Evolutionary conservation across 2,888 invertebrate species (phyloP).

Genomic region (Girardia tigrina): DNA sequence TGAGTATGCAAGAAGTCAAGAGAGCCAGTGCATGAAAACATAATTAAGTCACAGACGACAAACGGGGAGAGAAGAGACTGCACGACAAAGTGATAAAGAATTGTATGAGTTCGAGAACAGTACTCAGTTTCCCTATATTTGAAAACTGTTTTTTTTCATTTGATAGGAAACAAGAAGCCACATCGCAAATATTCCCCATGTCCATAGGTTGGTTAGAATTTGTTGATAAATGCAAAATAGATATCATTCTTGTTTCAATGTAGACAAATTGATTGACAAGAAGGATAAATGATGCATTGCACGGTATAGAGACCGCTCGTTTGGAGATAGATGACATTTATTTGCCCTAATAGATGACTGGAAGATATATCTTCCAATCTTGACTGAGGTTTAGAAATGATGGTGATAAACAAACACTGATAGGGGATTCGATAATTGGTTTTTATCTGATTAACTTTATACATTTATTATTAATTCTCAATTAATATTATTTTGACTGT

Average conservation of each 20-base stretch:
- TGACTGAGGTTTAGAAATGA: too few species aligned
- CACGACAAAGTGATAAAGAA: conserved; percentile 1
- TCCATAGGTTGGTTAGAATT: neutral
- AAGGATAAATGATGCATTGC: conserved; percentile 18
- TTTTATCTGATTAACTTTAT: too few species aligned
- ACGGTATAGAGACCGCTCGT: neutral
- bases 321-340: neutral
- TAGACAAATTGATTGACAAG: conserved; percentile 18
- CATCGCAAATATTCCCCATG: neutral
- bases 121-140: conserved; percentile 19
- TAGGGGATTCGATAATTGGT: too few species aligned
- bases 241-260: conserved; percentile 7
- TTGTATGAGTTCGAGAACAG: conserved; percentile 3
- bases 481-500: too few species aligned
- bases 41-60: conserved; percentile 21
- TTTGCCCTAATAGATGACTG: neutral
- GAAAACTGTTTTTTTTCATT: neutral
- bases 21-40: conserved; percentile 23
- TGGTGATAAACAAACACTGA: too few species aligned
- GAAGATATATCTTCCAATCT: too few species aligned
- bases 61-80: conserved; percentile 10
- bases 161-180: conserved; percentile 5
- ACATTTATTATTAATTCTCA: too few species aligned
- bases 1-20: conserved; percentile 23
- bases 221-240: conserved; percentile 17